These are phyloP conservation scores for Ellobium chinense DNA, from an alignment of 2,888 invertebrate genomes.

Conservation along the genomic window DNA sequence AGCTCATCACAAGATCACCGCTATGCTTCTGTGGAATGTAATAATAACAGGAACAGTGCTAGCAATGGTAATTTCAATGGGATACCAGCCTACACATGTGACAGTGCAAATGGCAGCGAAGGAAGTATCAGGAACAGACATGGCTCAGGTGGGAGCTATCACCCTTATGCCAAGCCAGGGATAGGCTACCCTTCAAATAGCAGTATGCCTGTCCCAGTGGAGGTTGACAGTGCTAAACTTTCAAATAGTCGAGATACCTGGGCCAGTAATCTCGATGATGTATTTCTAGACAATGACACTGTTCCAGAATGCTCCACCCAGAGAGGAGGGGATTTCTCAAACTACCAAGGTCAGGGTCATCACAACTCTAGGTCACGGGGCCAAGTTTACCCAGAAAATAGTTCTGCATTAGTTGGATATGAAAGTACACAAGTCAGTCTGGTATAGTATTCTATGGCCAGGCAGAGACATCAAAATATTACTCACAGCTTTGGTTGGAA, in stretches of 20 bases:
- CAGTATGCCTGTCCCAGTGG: neutral
- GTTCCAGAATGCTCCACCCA: neutral
- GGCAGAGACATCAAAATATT: no score
- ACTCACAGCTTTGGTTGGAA: no score
- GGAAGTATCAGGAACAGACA: slow-evolving; percentile 20
- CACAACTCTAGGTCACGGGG: slow-evolving; percentile 53
- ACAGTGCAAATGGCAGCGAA: neutral
- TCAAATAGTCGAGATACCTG: slow-evolving; percentile 28
- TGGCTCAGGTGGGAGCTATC: slow-evolving; percentile 18
- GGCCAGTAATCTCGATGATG: slow-evolving; percentile 39
- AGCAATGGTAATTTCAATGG: slow-evolving; percentile 44
- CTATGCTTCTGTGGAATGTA: slow-evolving; percentile 47
- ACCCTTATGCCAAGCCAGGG: slow-evolving; percentile 37
- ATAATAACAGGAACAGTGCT: slow-evolving; percentile 29
- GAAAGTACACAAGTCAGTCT: slow-evolving; percentile 66
- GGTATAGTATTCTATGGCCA: no score
- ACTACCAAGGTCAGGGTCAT: slow-evolving; percentile 39
- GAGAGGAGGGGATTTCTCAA: slow-evolving; percentile 1
- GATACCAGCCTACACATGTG: neutral
- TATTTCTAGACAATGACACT: slow-evolving; percentile 38
- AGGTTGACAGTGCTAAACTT: slow-evolving; percentile 15
- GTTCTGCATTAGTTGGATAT: slow-evolving; percentile 57
- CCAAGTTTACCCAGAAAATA: slow-evolving; percentile 64
- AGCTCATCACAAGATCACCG: slow-evolving; percentile 46
- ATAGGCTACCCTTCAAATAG: neutral